phyloP scores from a whole-genome alignment of 1,140 invertebrate genomes.

The Galleria mellonella region DNA sequence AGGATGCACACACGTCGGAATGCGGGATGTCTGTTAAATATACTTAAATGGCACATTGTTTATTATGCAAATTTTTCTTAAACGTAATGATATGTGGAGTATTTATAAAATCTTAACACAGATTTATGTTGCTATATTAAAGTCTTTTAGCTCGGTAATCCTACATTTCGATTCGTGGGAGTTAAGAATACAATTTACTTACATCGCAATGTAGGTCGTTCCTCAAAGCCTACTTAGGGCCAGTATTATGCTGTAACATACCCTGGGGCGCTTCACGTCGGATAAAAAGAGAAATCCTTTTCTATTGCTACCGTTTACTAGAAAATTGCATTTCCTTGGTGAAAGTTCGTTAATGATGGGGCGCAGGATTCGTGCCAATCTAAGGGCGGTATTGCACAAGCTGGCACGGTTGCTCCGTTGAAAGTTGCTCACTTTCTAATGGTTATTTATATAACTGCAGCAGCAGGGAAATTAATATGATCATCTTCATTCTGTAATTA shows the following conservation, averaged over 20 bases:
- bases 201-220: slow-evolving; percentile 33
- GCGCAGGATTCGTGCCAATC: slow-evolving; percentile 40
- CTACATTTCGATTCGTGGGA: slow-evolving; percentile 4
- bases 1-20: slow-evolving; percentile 38
- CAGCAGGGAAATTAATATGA: slow-evolving; percentile 12
- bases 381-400: slow-evolving; percentile 41
- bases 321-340: slow-evolving; percentile 67
- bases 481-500: slow-evolving; percentile 19
- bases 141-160: no score
- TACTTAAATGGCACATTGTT: slow-evolving; percentile 17
- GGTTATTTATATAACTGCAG: slow-evolving; percentile 25
- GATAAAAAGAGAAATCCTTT: slow-evolving; percentile 61
- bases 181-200: slow-evolving; percentile 29
- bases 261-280: slow-evolving; percentile 44
- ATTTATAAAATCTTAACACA: no score
- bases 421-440: slow-evolving; percentile 30
- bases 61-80: slow-evolving; percentile 35
- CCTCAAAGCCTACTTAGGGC: slow-evolving; percentile 34
- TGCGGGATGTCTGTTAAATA: slow-evolving; percentile 28
- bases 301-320: slow-evolving; percentile 68
- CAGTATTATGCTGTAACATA: slow-evolving; percentile 50
- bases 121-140: no score
- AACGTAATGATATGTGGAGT: neutral
- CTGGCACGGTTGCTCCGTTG: slow-evolving; percentile 1
- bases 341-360: slow-evolving; percentile 62